phyloP scores from a whole-genome alignment of 2,113 vertebrate species.

The Chaenogobius annularis region DNA sequence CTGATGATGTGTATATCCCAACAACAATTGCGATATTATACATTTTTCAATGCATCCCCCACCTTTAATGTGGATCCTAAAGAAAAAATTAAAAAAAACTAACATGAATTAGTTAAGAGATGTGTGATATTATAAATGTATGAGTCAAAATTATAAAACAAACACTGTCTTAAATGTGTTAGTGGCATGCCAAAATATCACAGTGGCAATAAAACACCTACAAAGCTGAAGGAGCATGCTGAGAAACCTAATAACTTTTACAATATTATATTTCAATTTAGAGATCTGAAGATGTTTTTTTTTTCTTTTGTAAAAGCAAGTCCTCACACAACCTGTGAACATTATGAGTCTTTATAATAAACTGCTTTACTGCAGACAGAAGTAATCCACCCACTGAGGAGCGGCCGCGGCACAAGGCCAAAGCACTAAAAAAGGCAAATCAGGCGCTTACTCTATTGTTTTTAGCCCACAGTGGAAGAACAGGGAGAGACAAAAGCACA shows the following conservation, averaged over 20 bases:
- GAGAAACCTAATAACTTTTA: not conserved
- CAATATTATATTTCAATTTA: not conserved
- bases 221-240: not conserved
- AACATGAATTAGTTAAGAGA: no score
- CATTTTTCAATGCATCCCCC: no score
- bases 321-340: not conserved
- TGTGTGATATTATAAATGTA: not conserved
- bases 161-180: not conserved
- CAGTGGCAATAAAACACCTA: not conserved
- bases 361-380: conserved; percentile 5
- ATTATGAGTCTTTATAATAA: conserved; percentile 8
- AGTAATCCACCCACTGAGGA: conserved; percentile 20
- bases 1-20: no score
- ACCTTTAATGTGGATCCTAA: no score
- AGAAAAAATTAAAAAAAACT: not conserved
- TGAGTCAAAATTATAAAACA: not conserved
- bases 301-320: not conserved
- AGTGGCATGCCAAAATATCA: not conserved
- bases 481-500: not conserved
- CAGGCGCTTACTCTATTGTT: conserved; percentile 5
- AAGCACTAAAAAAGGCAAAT: conserved; percentile 17
- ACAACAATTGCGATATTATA: no score
- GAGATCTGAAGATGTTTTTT: not conserved
- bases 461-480: conserved; percentile 3
- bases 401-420: conserved; percentile 13